Base-by-base conservation (phyloP, 2,797 vertebrate genomes). In the Anisognathus igniventris region DNA sequence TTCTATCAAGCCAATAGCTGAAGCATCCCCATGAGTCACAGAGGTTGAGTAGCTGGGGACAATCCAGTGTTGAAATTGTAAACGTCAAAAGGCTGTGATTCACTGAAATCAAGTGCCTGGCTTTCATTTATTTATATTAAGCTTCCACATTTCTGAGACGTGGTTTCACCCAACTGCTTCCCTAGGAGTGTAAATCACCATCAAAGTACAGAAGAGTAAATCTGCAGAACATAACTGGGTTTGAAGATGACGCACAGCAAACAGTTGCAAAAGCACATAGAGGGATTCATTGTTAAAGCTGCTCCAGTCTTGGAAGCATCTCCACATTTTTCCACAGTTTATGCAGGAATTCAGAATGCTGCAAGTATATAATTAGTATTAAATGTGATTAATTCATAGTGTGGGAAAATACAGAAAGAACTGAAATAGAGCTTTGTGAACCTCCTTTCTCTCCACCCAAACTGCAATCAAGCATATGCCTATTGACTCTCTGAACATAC, bases 301-400 rank as follows among this genome's bases (percentile, higher is more conserved):
- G 83, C 73, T 94, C 89, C 83, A 90, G 93, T 48, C 93, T 96
- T 97, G 92, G 96, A 97, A 97, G 95, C 19, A 5, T 94, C 92
- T 89, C 95, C 92, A 67, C 77, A 96, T 97, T 97, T 96, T 97
- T 97, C 95, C 95, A 96, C 78, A 96, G 94, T 97, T 96, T 97
- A 96, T 94, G 88, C 60, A 97, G 96, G 96, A 97, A 97, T 97
- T 96, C 87, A 66, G 81, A 97, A 86, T 86, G 61, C 79, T 97
- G 92, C 95, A 97, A 97, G 77, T 91, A 92, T 91, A 94, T 96
- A 97, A 97, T 97, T 97, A 95, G 88, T 92, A 97, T 96, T 94
- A 96, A 96, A 97, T 93, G 94, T 94, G 95, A 97, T 97, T 97
- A 97, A 98, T 96, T 96, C 91, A 89, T 68, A 95, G 88, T 93